Evolutionary conservation across 2,113 vertebrate genomes (phyloP).

Genomic region (Ptychochromis oligacanthus): DNA sequence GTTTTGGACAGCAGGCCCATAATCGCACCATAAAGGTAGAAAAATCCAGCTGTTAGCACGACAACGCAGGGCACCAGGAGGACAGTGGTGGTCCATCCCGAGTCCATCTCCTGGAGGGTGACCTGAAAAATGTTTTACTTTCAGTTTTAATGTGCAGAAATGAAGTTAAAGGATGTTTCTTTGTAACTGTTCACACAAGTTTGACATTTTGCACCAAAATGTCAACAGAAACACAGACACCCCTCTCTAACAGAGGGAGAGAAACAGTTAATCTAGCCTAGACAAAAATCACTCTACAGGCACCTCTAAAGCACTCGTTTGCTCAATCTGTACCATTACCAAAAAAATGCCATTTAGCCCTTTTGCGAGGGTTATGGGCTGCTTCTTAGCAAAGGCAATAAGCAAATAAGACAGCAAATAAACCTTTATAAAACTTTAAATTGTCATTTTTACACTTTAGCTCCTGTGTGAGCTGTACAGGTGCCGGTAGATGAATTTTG

Average conservation of each 20-base stretch:
- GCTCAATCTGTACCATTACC: neutral
- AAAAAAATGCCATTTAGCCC: neutral
- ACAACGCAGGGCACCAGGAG: conserved; percentile 84
- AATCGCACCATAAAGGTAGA: conserved; percentile 86
- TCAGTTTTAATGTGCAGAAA: neutral
- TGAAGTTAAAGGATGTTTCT: neutral
- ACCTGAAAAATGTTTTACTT: neutral
- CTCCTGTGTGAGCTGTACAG: neutral
- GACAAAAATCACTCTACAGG: neutral
- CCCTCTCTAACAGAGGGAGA: neutral
- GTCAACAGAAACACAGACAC: neutral
- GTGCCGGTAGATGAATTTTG: neutral
- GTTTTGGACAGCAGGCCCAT: conserved; percentile 85
- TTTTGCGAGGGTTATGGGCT: neutral
- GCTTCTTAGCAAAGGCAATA: rapidly evolving
- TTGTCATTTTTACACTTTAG: neutral
- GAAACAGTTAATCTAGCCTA: neutral
- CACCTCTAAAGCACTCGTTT: neutral
- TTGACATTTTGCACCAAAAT: neutral
- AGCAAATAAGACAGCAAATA: neutral
- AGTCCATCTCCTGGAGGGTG: conserved; percentile 78
- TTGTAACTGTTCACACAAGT: neutral
- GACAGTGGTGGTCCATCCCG: conserved; percentile 67
- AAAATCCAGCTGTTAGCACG: conserved; percentile 85
- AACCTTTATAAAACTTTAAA: neutral